These are phyloP conservation scores for Eilema sororculum DNA, from an alignment of 2,888 invertebrate species.

Conservation along the genomic window DNA sequence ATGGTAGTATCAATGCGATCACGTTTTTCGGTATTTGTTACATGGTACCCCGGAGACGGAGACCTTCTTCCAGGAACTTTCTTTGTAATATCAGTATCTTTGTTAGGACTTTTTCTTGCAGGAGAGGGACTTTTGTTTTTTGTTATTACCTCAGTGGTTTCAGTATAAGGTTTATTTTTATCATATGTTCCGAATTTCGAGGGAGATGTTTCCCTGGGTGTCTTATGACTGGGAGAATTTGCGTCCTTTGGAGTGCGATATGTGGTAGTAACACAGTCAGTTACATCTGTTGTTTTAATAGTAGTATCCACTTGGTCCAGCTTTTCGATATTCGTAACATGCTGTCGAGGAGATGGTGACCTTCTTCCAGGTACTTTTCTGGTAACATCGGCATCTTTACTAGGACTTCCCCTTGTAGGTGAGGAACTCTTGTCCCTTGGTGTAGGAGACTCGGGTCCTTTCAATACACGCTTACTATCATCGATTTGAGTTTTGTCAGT, in stretches of 20 bases:
- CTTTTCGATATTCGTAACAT: constrained; percentile 55
- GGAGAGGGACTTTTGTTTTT: constrained; percentile 11
- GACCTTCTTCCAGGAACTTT: constrained; percentile 51
- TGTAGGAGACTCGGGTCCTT: constrained; percentile 23
- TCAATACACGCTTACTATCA: constrained; percentile 25
- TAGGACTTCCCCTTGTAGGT: constrained; percentile 53
- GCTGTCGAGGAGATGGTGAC: constrained; percentile 65
- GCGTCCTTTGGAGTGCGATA: constrained; percentile 26
- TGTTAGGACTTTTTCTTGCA: constrained; percentile 46
- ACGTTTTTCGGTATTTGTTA: constrained; percentile 54
- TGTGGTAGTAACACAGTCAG: constrained; percentile 34
- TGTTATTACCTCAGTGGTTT: constrained; percentile 21
- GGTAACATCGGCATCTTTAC: constrained; percentile 48
- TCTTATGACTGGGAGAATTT: constrained; percentile 30
- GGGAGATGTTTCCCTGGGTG: constrained; percentile 52
- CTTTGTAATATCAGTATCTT: constrained; percentile 47
- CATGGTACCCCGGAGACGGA: constrained; percentile 64
- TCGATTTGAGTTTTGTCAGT: constrained; percentile 51
- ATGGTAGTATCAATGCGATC: constrained; percentile 41
- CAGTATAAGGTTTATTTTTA: constrained; percentile 51
- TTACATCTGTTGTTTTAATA: constrained; percentile 37
- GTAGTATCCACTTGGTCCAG: constrained; percentile 39
- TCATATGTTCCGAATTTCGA: constrained; percentile 59
- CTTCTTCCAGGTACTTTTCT: constrained; percentile 41
- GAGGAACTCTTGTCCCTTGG: constrained; percentile 47